These are phyloP conservation scores for Cheilosia grossa DNA, from an alignment of 2,888 invertebrate species.

Conservation along the genomic window DNA sequence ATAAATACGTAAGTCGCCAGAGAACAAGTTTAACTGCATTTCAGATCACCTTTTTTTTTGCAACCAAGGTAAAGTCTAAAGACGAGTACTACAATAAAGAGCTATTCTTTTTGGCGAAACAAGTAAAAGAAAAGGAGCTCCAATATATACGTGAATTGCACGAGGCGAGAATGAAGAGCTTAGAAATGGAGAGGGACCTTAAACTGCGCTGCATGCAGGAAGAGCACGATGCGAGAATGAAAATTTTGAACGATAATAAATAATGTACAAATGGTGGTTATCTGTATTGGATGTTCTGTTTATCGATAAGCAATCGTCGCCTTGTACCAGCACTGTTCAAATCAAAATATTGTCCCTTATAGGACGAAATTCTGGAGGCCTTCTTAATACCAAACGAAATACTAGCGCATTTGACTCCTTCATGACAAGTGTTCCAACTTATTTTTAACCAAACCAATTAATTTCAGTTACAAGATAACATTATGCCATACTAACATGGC, in stretches of 20 bases:
- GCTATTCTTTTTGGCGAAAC: not conserved
- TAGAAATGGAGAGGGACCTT: slow-evolving; percentile 2
- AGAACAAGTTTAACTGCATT: too few species aligned
- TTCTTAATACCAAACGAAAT: too few species aligned
- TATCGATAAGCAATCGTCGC: too few species aligned
- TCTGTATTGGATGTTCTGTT: too few species aligned
- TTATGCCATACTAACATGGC: too few species aligned
- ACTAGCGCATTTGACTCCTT: too few species aligned
- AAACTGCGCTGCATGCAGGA: not conserved
- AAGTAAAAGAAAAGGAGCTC: slow-evolving; percentile 1
- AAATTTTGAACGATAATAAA: slow-evolving; percentile 1
- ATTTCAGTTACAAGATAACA: not conserved
- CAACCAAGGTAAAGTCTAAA: not conserved
- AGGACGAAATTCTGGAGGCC: too few species aligned
- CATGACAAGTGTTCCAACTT: not conserved
- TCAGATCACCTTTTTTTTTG: too few species aligned
- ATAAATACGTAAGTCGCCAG: too few species aligned
- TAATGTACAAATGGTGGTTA: not conserved
- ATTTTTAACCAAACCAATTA: not conserved
- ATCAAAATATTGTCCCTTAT: too few species aligned
- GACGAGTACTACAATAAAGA: not conserved
- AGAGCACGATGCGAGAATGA: slow-evolving; percentile 3
- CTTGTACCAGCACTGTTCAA: too few species aligned
- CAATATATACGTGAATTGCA: not conserved
- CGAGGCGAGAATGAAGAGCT: slow-evolving; percentile 4